Evolutionary conservation across 1,140 invertebrate genomes (phyloP), one percentile per base, ranked within the genome.

Genomic region (Drosophila arawakana): DNA sequence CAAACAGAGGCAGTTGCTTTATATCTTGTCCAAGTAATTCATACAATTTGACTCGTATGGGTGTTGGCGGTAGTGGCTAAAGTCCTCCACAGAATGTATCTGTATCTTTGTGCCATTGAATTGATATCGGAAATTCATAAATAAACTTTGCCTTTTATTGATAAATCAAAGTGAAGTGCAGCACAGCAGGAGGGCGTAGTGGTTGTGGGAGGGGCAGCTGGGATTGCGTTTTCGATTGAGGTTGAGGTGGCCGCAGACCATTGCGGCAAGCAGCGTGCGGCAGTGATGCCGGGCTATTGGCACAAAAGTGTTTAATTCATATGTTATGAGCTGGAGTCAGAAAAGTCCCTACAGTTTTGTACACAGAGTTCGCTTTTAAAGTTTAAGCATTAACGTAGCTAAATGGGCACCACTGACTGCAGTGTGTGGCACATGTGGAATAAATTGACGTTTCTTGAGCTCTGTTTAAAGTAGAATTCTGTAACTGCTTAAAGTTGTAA

Each of bases 61-160:
- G 73, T 73, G 57, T 58, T 66, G 62, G 25, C 25, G 25, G 25
- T 30, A 6, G 25, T 30, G 3, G 25, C 25, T 30, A 6, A 18
- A 67, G 34, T 47, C 43, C 35, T 68, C 61, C 37, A 50, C 15
- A 18, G 25, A 15, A 35, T 30, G 21, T 59, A 55, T 30, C 21
- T 72, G 69, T 47, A 50, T 49, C 69, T 57, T 21, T 58, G 60
- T 59, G 70, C 58, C 55, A 52, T 54, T 63, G 65, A 73, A 85
- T 68, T 76, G 66, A 79, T 86, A 79, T 82, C 79, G 79, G 54
- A 82, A 86, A 82, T 86, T 86, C 76, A 82, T 86, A 86, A 86
- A 81, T 81, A 86, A 86, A 79, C 76, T 70, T 76, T 79, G 71
- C 49, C 68, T 81, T 78, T 85, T 81, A 85, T 85, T 85, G 78